Evolutionary conservation across 1,140 invertebrate species (phyloP).

Genomic region (Formica exsecta): DNA sequence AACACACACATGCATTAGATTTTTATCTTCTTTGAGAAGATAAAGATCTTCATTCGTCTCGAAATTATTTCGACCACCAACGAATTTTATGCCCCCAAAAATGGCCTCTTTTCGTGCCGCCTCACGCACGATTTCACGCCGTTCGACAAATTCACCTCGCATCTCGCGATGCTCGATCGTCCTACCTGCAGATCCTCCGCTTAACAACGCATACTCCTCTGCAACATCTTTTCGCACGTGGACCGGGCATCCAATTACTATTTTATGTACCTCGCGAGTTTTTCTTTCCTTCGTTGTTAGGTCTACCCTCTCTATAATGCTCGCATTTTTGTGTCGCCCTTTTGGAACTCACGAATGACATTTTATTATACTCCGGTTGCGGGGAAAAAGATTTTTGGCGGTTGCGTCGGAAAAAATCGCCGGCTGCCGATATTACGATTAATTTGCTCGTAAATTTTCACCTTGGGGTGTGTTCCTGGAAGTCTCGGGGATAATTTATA

Average conservation of each 20-base stretch:
- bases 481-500: slow-evolving; percentile 83
- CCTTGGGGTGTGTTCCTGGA: slow-evolving; percentile 80
- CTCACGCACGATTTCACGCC: no score
- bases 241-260: not conserved
- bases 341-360: slow-evolving; percentile 22
- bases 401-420: slow-evolving; percentile 55
- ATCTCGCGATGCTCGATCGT: no score
- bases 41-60: no score
- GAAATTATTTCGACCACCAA: no score
- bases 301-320: not conserved
- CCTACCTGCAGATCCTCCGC: no score
- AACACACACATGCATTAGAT: no score
- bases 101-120: no score
- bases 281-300: slow-evolving; percentile 1
- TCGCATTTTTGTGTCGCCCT: not conserved
- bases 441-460: slow-evolving; percentile 86
- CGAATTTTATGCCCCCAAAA: no score
- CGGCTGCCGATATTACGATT: slow-evolving; percentile 84
- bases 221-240: not conserved
- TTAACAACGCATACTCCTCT: no score
- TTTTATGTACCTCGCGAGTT: not conserved
- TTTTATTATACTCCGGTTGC: slow-evolving; percentile 3
- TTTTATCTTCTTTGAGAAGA: no score
- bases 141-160: no score
- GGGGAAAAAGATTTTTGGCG: not conserved